Evolutionary conservation across 2,888 invertebrate species (phyloP), one percentile per base, ranked within the genome.

Genomic region (Zhengitettix transpicula): DNA sequence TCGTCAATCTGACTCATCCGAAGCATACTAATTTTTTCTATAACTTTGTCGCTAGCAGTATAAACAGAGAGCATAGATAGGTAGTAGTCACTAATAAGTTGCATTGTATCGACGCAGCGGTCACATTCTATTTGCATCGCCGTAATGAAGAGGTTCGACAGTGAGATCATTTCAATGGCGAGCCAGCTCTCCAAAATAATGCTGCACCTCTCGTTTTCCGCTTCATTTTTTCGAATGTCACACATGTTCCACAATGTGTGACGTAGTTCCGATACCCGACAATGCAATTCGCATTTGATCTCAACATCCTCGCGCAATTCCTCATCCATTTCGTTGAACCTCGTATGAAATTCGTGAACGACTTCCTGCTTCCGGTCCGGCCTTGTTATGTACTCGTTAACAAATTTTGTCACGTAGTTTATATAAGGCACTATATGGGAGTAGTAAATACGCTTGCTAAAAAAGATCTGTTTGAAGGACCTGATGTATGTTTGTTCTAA

Each of bases 91-190:
- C 71, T 70, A 5, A 77, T 54, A 9, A 78, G 65, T 56, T 72
- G 72, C 16, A 74, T 56, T 9, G 73, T 73, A 61, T 74, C 72
- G 17, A 72, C 71, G 72, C 75, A 73, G 55, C 83, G 74, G 67
- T 83, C 82, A 12, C 81, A 57, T 72, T 85, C 84, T n/a, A 78
- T 67, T 69, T 83, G 82, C 72, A 81, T 73, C 54, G 78, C 76
- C 1, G 75, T 77, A 55, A 79, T 73, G 64, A 77, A 81, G 41
- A 78, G 73, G 66, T 83, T 81, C 1, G 72, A 72, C 65, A 83
- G 71, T 55, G 77, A 72, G 16, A 75, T 74, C 9, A 81, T 68
- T 67, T 82, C 79, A 61, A 74, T 74, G 63, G 76, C 70, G 1
- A 78, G 69, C 84, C 83, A 84, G 62, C 80, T 76, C 60, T 81